A percentile compares a stretch with the other conserved stretches of the same genome.
Evolutionary conservation across 1,140 invertebrate species (phyloP).

Genomic region (Drosophila pallidifrons): DNA sequence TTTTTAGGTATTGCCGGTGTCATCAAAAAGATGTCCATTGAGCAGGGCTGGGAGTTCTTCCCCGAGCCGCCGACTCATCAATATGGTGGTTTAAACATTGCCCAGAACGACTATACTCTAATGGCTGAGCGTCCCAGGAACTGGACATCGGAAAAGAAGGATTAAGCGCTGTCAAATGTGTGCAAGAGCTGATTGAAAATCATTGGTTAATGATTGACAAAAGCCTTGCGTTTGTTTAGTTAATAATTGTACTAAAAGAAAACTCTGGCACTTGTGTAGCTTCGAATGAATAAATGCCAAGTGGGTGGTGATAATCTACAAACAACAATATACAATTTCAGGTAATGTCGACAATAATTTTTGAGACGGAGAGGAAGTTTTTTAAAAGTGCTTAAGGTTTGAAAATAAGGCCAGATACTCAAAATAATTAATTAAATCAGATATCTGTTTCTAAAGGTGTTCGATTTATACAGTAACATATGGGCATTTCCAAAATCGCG

Average conservation of each 20-base stretch:
- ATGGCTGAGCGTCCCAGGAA: slow-evolving; percentile 75
- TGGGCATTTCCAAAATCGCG: too few relatives aligned
- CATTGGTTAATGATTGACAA: background rate
- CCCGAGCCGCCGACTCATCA: slow-evolving; percentile 68
- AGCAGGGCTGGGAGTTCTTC: slow-evolving; percentile 86
- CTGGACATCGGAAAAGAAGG: slow-evolving; percentile 63
- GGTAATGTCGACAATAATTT: background rate
- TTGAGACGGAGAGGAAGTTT: too few relatives aligned
- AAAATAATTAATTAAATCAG: too few relatives aligned
- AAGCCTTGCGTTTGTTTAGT: slow-evolving; percentile 48
- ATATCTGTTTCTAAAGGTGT: too few relatives aligned
- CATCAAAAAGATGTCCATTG: slow-evolving; percentile 87
- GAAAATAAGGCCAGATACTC: too few relatives aligned
- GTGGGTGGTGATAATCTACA: slow-evolving; percentile 9
- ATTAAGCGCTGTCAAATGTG: slow-evolving; percentile 40
- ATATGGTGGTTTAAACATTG: slow-evolving; percentile 65
- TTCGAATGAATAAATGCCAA: slow-evolving; percentile 44
- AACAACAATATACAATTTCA: background rate
- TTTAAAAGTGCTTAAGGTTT: too few relatives aligned
- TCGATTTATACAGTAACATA: too few relatives aligned
- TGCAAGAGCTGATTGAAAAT: slow-evolving; percentile 7
- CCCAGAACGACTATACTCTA: slow-evolving; percentile 82
- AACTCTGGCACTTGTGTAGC: slow-evolving; percentile 12
- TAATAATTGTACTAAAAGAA: slow-evolving; percentile 44
- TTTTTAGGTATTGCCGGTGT: slow-evolving; percentile 85